Base-by-base conservation (phyloP, 2,888 invertebrate species). In the Metopia argyrocephala region DNA sequence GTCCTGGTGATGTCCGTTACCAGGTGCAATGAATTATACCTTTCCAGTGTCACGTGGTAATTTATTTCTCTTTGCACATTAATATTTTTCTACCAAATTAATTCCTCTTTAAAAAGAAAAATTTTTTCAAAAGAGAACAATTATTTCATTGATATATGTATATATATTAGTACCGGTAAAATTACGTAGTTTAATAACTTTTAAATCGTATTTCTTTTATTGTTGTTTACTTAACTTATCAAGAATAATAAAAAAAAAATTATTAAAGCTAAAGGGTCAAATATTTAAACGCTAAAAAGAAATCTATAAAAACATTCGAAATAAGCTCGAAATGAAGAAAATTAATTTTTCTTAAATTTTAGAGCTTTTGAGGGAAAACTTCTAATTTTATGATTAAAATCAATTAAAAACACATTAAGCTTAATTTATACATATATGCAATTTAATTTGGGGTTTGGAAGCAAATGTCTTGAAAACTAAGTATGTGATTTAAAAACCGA, bases 21-120 rank as follows among this genome's bases (percentile, higher is more conserved):
- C 61, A 78, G 66, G 78, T 70, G 64, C 45, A 45, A 76, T 80
- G 61, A 65, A 66, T 78, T 81, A 45, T 70, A 54, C 66, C 64
- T 73, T 73, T 76, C 73, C 80, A 80, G 68, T 76, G 76, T 76
- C 80, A 80, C 80, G 80, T 76, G 80, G 73, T 81, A 66, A 9
- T 56, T 56, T 5, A 69, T 31, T 74, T 45, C 3, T 61, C 59
- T 25, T 65, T 76, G 54, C 46, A 61, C 15, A 79, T 54, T 65
- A 57, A 45, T n/a, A 56, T 50, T 66, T 28, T 46, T 46, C 54
- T 68, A n/a, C 21, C 64, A 57, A 80, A 65, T 46, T 69, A 66
- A 50, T 71, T 56, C 54, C 27, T 48, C 50, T 56, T 61, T 38
- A 50, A 61, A 23, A 50, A 12, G 38, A 38, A 38, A 38, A 38